Percentiles rank a stretch among this genome's conserved stretches.
Evolutionary conservation across 1,140 invertebrate genomes (phyloP).

Genomic region (Drosophila setifemur): DNA sequence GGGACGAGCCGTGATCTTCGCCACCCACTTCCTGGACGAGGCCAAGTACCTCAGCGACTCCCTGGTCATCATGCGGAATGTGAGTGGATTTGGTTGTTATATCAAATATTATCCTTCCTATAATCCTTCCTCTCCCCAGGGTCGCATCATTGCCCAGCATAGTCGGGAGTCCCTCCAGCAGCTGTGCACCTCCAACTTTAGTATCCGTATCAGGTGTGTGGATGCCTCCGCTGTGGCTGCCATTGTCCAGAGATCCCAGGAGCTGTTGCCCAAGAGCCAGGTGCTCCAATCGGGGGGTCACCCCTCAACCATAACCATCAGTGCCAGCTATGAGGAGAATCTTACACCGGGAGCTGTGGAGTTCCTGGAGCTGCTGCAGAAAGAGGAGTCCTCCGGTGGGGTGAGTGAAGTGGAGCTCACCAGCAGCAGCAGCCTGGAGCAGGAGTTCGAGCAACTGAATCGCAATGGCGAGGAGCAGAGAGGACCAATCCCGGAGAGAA

Average conservation of each 20-base stretch:
- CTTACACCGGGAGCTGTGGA: conserved; percentile 40
- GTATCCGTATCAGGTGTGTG: conserved; percentile 49
- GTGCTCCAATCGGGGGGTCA: conserved; percentile 16
- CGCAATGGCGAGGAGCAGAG: not conserved
- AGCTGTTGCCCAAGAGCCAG: conserved; percentile 37
- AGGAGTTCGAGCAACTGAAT: conserved; percentile 70
- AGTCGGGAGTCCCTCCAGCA: conserved; percentile 69
- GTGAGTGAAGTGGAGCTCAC: conserved; percentile 53
- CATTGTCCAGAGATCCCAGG: conserved; percentile 32
- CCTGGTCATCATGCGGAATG: conserved; percentile 86
- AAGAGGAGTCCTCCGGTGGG: conserved; percentile 18
- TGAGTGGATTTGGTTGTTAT: conserved; percentile 25
- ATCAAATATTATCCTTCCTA: not conserved
- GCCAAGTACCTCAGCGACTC: conserved; percentile 87
- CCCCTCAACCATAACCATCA: conserved; percentile 30
- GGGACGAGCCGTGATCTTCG: conserved; percentile 87
- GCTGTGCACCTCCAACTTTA: conserved; percentile 64
- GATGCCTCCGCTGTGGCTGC: conserved; percentile 28
- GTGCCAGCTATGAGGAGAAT: conserved; percentile 52
- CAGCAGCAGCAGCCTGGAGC: conserved; percentile 63
- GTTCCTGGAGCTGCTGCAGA: conserved; percentile 56
- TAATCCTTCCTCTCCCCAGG: conserved; percentile 37
- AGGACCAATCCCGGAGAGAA: not conserved
- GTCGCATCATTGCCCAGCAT: conserved; percentile 75
- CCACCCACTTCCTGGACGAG: conserved; percentile 88